Conservation (phyloP, 2,797 vertebrate genomes). For the Micropoecilia bifurca region DNA sequence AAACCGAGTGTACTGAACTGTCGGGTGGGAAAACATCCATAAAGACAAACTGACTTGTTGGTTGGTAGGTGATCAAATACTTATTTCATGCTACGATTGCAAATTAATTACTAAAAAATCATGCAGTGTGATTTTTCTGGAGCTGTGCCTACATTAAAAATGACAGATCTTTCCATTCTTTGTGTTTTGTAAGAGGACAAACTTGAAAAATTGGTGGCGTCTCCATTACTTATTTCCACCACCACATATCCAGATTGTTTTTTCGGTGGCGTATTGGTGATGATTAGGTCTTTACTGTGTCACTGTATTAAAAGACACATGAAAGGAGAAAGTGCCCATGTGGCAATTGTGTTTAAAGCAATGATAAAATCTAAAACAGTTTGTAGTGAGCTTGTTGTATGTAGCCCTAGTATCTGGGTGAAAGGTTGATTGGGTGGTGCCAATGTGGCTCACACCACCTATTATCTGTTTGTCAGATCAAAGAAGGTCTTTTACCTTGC, state of each 20-base stretch:
- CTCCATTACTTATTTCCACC: neutral
- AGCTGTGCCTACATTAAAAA: neutral
- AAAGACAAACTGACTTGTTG: neutral
- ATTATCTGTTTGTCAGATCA: conserved; percentile 12
- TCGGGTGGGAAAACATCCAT: too few species aligned
- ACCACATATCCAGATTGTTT: neutral
- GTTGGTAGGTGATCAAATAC: neutral
- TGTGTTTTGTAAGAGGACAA: neutral
- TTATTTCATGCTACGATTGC: neutral
- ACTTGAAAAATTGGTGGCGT: too few species aligned
- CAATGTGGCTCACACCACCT: conserved; percentile 5
- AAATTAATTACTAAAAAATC: neutral
- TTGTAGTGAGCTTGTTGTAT: neutral
- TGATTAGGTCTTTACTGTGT: neutral
- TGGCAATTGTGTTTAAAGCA: neutral
- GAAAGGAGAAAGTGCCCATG: neutral
- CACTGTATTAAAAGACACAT: neutral
- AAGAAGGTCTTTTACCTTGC: conserved; percentile 12
- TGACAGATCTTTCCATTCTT: neutral
- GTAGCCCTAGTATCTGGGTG: conserved; percentile 8
- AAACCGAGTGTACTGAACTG: too few species aligned
- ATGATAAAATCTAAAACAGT: neutral
- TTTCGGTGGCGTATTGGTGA: neutral
- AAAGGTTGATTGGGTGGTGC: conserved; percentile 20
- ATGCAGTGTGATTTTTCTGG: neutral